Percentiles rank a stretch among this genome's conserved stretches.
Evolutionary conservation across 2,888 invertebrate genomes (phyloP).

Genomic region (Polydrusus tereticollis): DNA sequence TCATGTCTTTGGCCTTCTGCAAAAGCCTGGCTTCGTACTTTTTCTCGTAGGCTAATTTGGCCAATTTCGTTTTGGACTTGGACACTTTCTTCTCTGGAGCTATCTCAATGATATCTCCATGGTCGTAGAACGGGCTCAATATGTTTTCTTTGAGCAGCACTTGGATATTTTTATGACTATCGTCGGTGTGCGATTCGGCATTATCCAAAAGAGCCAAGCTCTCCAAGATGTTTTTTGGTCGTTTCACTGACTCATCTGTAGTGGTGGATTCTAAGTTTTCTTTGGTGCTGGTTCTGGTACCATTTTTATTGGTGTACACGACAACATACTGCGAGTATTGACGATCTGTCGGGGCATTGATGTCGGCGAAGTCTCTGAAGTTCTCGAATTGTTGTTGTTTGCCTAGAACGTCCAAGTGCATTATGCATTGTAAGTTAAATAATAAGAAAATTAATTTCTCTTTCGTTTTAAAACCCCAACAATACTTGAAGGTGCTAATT

Average conservation of each 20-base stretch:
- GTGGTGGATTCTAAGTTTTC: conserved; percentile 63
- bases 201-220: conserved; percentile 81
- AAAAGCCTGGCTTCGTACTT: conserved; percentile 69
- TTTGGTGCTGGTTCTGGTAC: conserved; percentile 66
- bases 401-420: too few relatives aligned
- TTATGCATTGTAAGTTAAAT: too few relatives aligned
- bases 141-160: conserved; percentile 5
- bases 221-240: conserved; percentile 84
- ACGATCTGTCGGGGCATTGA: conserved; percentile 77
- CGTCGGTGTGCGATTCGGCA: conserved; percentile 51
- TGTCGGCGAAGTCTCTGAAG: conserved; percentile 91
- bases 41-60: conserved; percentile 70
- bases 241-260: conserved; percentile 60
- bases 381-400: conserved; percentile 90
- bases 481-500: too few relatives aligned
- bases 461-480: too few relatives aligned
- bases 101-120: conserved; percentile 43
- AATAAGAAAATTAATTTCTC: too few relatives aligned
- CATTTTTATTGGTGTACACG: conserved; percentile 86
- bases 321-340: conserved; percentile 88
- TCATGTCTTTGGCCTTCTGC: conserved; percentile 67
- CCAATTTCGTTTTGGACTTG: conserved; percentile 76
- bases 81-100: conserved; percentile 68
- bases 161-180: conserved; percentile 30
- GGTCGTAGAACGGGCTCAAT: conserved; percentile 31